Conservation (phyloP, 2,113 vertebrate genomes). For the Pygoscelis adeliae region DNA sequence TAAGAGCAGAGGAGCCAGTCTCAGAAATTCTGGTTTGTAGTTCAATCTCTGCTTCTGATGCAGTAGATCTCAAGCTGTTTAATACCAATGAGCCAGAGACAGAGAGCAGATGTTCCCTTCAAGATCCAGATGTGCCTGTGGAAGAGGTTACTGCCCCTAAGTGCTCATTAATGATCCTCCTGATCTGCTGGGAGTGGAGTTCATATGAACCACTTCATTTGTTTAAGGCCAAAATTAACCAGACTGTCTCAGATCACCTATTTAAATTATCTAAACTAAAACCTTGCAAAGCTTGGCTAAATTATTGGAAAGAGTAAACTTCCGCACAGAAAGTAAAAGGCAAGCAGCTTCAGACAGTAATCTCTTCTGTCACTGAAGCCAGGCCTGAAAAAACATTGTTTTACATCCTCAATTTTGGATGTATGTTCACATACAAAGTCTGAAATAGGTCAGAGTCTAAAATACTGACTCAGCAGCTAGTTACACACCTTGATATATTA, state of each 20-base stretch:
- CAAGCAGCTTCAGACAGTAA: neutral
- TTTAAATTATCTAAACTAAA: neutral
- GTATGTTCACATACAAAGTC: neutral
- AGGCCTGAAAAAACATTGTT: neutral
- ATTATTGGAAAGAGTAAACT: neutral
- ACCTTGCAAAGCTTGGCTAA: neutral
- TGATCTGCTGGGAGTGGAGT: neutral
- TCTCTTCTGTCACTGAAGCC: neutral
- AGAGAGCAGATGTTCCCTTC: neutral
- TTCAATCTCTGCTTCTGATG: neutral
- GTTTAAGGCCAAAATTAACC: neutral
- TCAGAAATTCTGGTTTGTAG: neutral
- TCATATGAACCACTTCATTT: rapidly evolving
- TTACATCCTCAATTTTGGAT: neutral
- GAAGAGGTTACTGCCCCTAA: neutral
- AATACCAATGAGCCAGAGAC: neutral
- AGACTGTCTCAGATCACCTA: neutral
- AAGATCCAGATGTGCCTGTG: neutral
- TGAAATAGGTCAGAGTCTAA: neutral
- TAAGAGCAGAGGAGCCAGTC: neutral
- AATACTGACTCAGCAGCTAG: neutral
- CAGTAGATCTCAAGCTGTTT: neutral
- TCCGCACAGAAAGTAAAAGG: neutral
- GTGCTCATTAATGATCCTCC: neutral
- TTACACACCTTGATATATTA: neutral